Conservation (phyloP, 2,888 invertebrate genomes). For the Oscheius sp. region DNA sequence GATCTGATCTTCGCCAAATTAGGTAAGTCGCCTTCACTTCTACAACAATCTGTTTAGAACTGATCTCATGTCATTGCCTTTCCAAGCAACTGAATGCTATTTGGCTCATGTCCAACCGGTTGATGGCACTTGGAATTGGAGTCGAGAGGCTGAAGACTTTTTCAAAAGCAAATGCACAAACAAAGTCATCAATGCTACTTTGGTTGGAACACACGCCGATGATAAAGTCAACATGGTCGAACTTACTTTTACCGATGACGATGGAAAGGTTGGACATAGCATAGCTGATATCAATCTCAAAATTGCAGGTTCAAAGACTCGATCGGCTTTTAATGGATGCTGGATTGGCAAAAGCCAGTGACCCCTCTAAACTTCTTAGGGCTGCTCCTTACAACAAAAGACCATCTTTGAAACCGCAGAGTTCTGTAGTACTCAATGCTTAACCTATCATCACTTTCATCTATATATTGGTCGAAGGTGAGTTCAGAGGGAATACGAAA, state of each 20-base stretch:
- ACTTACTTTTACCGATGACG: conserved; percentile 46
- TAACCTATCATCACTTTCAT: conserved; percentile 18
- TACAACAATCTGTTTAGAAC: conserved; percentile 74
- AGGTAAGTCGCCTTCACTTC: conserved; percentile 14
- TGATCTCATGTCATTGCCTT: conserved; percentile 91
- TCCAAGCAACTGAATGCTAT: conserved; percentile 94
- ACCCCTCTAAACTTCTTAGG: conserved; percentile 57
- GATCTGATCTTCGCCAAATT: conserved; percentile 85
- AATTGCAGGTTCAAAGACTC: conserved; percentile 58
- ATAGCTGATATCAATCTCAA: too few species aligned
- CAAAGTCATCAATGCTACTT: conserved; percentile 60
- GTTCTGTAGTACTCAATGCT: conserved; percentile 3
- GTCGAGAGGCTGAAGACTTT: conserved; percentile 54
- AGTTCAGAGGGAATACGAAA: not conserved
- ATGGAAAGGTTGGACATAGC: conserved; percentile 32
- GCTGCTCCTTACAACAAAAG: not conserved
- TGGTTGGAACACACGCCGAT: conserved; percentile 62
- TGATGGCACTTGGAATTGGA: conserved; percentile 74
- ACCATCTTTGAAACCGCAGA: conserved; percentile 21
- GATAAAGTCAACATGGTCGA: conserved; percentile 67
- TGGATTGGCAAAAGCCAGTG: conserved; percentile 65
- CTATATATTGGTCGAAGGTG: conserved; percentile 26
- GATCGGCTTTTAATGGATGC: conserved; percentile 59
- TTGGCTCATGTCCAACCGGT: conserved; percentile 86
- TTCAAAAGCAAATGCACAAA: conserved; percentile 56